Base-by-base conservation (phyloP, 2,888 invertebrate genomes). In the Iphiclides podalirius region DNA sequence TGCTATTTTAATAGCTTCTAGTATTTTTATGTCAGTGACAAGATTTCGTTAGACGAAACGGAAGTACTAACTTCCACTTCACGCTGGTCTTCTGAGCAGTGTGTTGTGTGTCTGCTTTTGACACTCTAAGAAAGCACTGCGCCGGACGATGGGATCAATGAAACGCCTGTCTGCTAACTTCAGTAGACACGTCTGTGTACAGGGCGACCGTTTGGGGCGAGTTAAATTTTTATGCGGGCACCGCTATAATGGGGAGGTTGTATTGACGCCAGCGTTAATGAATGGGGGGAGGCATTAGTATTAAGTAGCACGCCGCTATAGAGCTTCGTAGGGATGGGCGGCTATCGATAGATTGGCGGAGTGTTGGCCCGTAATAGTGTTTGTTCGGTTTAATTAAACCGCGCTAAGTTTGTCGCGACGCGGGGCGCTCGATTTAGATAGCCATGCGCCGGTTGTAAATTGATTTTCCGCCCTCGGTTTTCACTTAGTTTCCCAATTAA, bases 221-320 rank as follows among this genome's bases (percentile, higher is more conserved):
- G 58, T 55, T 63, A 53, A 64, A 65, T 64, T 75, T 73, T 67
- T 70, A 77, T 75, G 72, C 75, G 75, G 73, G 75, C 53, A 66
- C 52, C 46, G 51, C 47, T 51, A 63, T 71, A 75, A 72, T 70
- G 58, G 65, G 53, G 57, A n/a, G n/a, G n/a, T 67, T 70, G 66
- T 69, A 66, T 64, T 60, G 63, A 54, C 41, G 53, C 46, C 47
- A 55, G 52, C 59, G 54, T 56, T 67, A 20, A 63, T 63, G 64
- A 62, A 56, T 60, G 52, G 57, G 59, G 61, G 64, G n/a, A n/a
- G 59, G 47, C 60, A 52, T 63, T 69, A n/a, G n/a, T n/a, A n/a
- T n/a, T n/a, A n/a, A 70, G 73, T 66, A 63, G 70, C 62, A 54
- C 55, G 59, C 60, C 66, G 61, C 61, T 61, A 63, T 53, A 55